Evolutionary conservation across 2,888 invertebrate genomes (phyloP).

Genomic region (Vesta saturnalis): DNA sequence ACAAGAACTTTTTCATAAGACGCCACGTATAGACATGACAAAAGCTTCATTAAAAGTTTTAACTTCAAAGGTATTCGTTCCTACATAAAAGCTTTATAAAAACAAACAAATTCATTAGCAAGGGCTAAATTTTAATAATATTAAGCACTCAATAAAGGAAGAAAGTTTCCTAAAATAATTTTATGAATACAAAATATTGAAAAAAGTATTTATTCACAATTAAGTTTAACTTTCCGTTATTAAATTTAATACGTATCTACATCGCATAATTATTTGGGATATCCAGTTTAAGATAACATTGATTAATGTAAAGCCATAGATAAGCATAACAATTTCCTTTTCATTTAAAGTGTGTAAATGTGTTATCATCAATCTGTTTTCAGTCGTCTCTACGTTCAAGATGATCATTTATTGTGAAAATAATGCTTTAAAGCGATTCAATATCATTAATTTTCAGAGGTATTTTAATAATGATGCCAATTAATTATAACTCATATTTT

Average conservation of each 20-base stretch:
- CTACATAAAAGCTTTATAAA: too few relatives aligned
- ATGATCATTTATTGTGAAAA: background rate
- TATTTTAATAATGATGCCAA: background rate
- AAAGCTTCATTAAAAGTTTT: too few relatives aligned
- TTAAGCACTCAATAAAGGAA: too few relatives aligned
- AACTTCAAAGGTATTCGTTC: too few relatives aligned
- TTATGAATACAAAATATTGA: background rate
- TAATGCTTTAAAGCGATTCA: background rate
- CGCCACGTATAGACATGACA: too few relatives aligned
- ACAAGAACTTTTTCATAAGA: too few relatives aligned
- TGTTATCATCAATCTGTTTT: conserved; percentile 14
- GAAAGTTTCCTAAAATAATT: too few relatives aligned
- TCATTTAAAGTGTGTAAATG: conserved; percentile 9
- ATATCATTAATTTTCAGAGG: background rate
- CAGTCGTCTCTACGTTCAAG: background rate
- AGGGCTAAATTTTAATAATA: too few relatives aligned
- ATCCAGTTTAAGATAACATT: conserved; percentile 2
- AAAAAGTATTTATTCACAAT: background rate
- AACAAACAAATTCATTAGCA: too few relatives aligned
- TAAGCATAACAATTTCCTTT: conserved; percentile 13
- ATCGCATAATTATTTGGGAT: background rate
- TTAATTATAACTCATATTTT: too few relatives aligned
- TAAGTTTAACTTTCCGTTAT: background rate
- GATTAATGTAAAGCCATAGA: conserved; percentile 12
- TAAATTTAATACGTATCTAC: conserved; percentile 4